These are phyloP conservation scores for Peromyscus eremicus DNA, from an alignment of 2,797 vertebrate species.

Conservation along the genomic window DNA sequence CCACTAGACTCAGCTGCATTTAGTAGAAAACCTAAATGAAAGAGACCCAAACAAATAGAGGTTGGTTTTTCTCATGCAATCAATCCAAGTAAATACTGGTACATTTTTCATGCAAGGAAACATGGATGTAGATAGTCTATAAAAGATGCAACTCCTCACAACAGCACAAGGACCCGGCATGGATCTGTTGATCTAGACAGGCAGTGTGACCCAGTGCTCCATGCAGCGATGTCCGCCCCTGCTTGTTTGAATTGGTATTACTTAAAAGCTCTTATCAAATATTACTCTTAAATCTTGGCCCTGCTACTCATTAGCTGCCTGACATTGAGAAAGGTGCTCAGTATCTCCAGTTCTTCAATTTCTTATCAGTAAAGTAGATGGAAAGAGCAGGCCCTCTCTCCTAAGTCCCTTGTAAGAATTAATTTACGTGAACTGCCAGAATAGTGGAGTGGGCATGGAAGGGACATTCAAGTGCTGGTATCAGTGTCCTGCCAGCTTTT, in stretches of 20 bases:
- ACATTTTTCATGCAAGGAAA: neutral
- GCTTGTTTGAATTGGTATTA: neutral
- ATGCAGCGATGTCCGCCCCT: neutral
- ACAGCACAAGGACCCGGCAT: neutral
- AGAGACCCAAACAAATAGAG: neutral
- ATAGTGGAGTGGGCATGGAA: neutral
- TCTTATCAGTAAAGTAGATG: neutral
- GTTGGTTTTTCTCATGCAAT: neutral
- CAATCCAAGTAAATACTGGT: neutral
- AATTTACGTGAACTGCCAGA: neutral
- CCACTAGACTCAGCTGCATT: neutral
- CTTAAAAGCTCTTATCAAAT: neutral
- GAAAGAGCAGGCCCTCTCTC: neutral
- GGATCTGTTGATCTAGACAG: neutral
- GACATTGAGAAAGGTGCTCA: neutral
- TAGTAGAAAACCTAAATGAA: constrained; percentile 8
- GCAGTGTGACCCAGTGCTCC: too few relatives aligned
- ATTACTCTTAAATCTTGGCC: neutral
- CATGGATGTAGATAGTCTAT: neutral
- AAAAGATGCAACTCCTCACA: neutral
- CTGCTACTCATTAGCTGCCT: neutral
- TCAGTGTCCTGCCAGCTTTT: neutral
- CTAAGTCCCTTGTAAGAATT: neutral
- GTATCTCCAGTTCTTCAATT: neutral
- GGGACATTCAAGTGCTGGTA: neutral